Evolutionary conservation across 2,797 vertebrate species (phyloP).

Genomic region (Australoheros facetus): DNA sequence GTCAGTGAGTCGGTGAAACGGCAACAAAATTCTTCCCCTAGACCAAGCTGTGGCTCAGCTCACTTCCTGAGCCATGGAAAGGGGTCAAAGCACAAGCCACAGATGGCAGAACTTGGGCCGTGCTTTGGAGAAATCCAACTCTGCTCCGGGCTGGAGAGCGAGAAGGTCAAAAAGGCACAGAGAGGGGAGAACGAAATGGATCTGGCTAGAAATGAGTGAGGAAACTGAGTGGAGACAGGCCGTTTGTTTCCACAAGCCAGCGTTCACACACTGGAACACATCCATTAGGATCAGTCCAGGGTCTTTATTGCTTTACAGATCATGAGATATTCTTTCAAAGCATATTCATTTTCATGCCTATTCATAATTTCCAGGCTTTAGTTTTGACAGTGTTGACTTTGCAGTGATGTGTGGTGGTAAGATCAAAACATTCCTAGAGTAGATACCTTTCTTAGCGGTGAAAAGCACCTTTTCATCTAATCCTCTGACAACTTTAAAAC

Average conservation of each 20-base stretch:
- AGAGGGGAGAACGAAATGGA: conserved; percentile 70
- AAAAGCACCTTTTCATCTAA: conserved; percentile 34
- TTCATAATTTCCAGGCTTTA: conserved; percentile 13
- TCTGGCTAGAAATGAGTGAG: conserved; percentile 66
- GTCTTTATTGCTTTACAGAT: conserved; percentile 43
- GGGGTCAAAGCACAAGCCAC: conserved; percentile 74
- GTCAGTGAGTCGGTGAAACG: conserved; percentile 33
- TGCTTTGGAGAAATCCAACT: conserved; percentile 65
- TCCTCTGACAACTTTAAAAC: conserved; percentile 47
- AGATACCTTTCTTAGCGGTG: conserved; percentile 10
- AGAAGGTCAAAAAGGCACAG: conserved; percentile 67
- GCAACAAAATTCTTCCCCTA: conserved; percentile 36
- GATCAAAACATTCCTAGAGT: conserved; percentile 1
- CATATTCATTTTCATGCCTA: conserved; percentile 32
- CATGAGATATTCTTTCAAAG: conserved; percentile 38
- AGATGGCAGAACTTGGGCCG: conserved; percentile 65
- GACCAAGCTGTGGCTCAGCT: conserved; percentile 33
- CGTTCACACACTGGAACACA: conserved; percentile 47
- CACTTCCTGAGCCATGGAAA: conserved; percentile 68
- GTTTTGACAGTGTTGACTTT: conserved; percentile 28
- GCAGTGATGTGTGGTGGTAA: conserved; percentile 2
- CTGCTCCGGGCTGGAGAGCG: conserved; percentile 52
- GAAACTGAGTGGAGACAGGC: conserved; percentile 57
- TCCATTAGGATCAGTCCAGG: conserved; percentile 51
- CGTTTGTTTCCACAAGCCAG: conserved; percentile 61